These are phyloP conservation scores for Liopterus haemorrhoidalis DNA, from an alignment of 2,888 invertebrate genomes.

Conservation along the genomic window DNA sequence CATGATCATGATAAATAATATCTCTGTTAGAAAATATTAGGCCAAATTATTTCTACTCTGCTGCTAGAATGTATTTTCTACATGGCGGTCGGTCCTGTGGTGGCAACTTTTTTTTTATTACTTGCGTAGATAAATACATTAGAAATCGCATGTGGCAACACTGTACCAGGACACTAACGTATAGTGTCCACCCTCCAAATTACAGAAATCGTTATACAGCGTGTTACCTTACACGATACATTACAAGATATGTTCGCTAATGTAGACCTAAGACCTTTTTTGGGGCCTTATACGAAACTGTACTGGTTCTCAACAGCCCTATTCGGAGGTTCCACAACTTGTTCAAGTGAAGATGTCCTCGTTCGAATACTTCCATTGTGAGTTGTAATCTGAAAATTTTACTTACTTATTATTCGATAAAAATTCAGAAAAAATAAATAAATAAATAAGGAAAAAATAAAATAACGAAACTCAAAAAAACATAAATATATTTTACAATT, in stretches of 20 bases:
- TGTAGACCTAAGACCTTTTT: neutral
- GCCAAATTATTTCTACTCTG: no score
- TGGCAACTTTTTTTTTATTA: no score
- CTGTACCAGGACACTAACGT: no score
- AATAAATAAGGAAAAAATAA: conserved; percentile 46
- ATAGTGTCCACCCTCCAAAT: no score
- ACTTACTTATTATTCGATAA: conserved; percentile 28
- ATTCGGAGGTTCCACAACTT: conserved; percentile 46
- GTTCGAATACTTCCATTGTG: conserved; percentile 78
- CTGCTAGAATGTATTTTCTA: no score
- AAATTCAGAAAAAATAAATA: conserved; percentile 42
- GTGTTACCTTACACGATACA: no score
- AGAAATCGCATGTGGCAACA: no score
- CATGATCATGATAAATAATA: no score
- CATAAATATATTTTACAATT: conserved; percentile 36
- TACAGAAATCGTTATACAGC: conserved; percentile 7
- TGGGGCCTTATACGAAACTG: conserved; percentile 57
- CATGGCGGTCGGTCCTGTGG: no score
- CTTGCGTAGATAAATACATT: no score
- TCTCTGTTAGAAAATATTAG: no score
- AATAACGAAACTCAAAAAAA: conserved; percentile 51
- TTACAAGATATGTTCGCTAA: no score
- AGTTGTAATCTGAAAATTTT: conserved; percentile 56
- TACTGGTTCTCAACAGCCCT: conserved; percentile 82
- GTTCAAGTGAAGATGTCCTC: conserved; percentile 70